A percentile compares a stretch with the other conserved stretches of the same genome.
These are phyloP conservation scores for Coranthus polyacanthus DNA, from an alignment of 2,797 vertebrate genomes.

Conservation along the genomic window DNA sequence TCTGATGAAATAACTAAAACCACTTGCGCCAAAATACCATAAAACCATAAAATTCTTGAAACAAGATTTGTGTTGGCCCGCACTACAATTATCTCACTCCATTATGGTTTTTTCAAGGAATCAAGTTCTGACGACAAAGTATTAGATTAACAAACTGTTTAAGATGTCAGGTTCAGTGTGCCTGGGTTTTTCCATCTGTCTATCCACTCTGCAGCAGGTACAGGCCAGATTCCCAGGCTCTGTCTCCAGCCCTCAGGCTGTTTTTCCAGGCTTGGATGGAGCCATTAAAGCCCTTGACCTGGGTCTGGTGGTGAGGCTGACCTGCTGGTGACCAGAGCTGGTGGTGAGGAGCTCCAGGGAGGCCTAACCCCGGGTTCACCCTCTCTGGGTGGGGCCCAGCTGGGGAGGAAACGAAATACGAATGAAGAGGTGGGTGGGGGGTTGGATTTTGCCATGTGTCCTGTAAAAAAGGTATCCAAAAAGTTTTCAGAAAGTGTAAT, in stretches of 20 bases:
- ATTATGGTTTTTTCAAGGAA: too few relatives aligned
- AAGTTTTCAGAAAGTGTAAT: constrained; percentile 16
- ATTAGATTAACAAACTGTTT: constrained; percentile 46
- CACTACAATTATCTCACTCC: too few relatives aligned
- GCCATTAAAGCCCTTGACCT: constrained; percentile 47
- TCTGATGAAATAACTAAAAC: constrained; percentile 24
- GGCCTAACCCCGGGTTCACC: constrained; percentile 32
- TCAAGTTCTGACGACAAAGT: too few relatives aligned
- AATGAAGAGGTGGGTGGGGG: constrained; percentile 2
- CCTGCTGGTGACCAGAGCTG: constrained; percentile 58
- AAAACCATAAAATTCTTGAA: constrained; percentile 14
- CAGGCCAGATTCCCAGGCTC: constrained; percentile 39
- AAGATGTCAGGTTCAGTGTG: constrained; percentile 28
- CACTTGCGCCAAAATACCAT: constrained; percentile 14
- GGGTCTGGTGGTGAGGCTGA: constrained; percentile 49
- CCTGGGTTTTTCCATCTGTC: constrained; percentile 37
- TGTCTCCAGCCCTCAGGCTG: constrained; percentile 23
- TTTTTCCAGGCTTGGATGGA: constrained; percentile 55
- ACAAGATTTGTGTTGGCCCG: constrained; percentile 50
- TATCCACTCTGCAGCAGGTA: constrained; percentile 32
- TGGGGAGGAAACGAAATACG: constrained; percentile 25
- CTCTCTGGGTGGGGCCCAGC: constrained; percentile 48
- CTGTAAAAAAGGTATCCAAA: constrained; percentile 16
- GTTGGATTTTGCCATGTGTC: constrained; percentile 22
- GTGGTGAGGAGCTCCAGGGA: constrained; percentile 56